Evolutionary conservation across 2,797 vertebrate species (phyloP), one percentile per base, ranked within the genome.

Genomic region (Pipistrellus nathusii): DNA sequence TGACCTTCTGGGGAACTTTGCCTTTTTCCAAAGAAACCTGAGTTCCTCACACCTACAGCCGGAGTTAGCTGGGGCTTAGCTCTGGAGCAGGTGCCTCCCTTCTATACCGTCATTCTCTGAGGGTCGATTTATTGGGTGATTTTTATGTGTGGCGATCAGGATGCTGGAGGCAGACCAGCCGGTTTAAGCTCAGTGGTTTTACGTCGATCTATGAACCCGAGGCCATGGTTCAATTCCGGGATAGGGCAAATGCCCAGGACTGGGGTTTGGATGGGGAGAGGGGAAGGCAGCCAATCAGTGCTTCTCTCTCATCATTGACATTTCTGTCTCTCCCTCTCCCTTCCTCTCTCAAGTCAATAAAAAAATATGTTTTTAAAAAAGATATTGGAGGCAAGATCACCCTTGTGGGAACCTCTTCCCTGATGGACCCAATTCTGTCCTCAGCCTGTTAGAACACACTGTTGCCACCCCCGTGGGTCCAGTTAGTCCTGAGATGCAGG

Each of bases 11-110:
- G 23, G 62, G 48, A 85, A n/a, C 51, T 69, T 62, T 55, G 48
- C 23, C n/a, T 87, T 93, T 88, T 83, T 85, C 78, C 12, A 68
- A 44, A 78, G 85, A 83, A n/a, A 73, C 32, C 46, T 25, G 44
- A 81, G 72, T 32, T 88, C 44, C 38, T 87, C 68, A 57, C 14
- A 73, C 38, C 51, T 44, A 25, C 25, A 57, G 32, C 44, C 68
- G 41, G 38, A 66, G 48, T 57, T 18, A 69, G 85, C 57, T 64
- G 72, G 55, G 59, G 14, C 21, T 85, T 57, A 77, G 3, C 25
- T 71, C 85, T 51, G 17, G 46, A 27, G 6, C 9, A 18, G 30
- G 25, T 62, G n/a, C 48, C 30, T 66, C 32, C 55, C 69, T 35
- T 53, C 73, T 62, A 64, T 20, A 66, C 7, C 3, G 2, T n/a